Evolutionary conservation across 2,113 vertebrate genomes (phyloP).

Genomic region (Hassar affinis): DNA sequence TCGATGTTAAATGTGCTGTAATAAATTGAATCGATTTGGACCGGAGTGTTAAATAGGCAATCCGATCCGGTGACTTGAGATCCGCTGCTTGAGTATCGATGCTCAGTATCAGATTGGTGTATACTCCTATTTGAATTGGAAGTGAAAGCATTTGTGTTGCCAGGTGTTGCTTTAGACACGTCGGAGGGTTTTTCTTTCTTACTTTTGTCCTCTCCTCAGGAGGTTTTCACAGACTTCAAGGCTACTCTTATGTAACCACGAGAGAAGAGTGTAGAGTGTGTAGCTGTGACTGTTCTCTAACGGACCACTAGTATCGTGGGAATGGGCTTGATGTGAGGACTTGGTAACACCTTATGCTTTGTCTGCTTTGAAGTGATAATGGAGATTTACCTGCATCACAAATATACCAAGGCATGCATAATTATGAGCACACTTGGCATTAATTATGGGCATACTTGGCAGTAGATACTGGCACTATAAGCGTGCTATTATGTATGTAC

Average conservation of each 20-base stretch:
- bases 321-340: slow-evolving; percentile 16
- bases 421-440: slow-evolving; percentile 11
- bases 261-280: neutral
- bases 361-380: slow-evolving; percentile 26
- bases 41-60: neutral
- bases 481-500: neutral
- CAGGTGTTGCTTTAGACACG: slow-evolving; percentile 18
- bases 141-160: slow-evolving; percentile 9
- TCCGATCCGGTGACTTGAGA: neutral
- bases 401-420: slow-evolving; percentile 12
- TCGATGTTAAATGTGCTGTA: neutral
- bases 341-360: slow-evolving; percentile 20
- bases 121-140: neutral
- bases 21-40: neutral
- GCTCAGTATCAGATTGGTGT: neutral
- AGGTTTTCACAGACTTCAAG: slow-evolving; percentile 40
- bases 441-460: slow-evolving; percentile 16
- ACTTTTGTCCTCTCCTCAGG: slow-evolving; percentile 12
- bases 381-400: slow-evolving; percentile 28
- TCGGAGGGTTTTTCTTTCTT: neutral
- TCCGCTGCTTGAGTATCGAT: neutral
- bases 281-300: slow-evolving; percentile 26
- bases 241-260: slow-evolving; percentile 48
- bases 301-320: slow-evolving; percentile 27
- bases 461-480: slow-evolving; percentile 4